Percentiles rank a stretch among this genome's conserved stretches.
These are phyloP conservation scores for Steinernema khuongi DNA, from an alignment of 1,140 invertebrate species.

Conservation along the genomic window DNA sequence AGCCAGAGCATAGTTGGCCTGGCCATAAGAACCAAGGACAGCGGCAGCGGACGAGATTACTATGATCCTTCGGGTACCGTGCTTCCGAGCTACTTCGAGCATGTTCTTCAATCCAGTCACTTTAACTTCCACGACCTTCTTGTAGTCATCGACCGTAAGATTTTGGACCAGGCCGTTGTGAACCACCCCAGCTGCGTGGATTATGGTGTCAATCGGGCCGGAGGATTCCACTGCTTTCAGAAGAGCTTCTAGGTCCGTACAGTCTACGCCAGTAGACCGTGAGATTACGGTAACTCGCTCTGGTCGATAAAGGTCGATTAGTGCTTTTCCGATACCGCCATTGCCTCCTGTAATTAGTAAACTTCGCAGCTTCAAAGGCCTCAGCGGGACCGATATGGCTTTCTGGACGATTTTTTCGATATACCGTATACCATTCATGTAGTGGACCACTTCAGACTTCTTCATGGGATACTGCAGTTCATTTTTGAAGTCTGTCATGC, in stretches of 20 bases:
- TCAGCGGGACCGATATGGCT: not conserved
- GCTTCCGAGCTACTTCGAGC: not conserved
- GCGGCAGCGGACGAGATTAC: constrained; percentile 29
- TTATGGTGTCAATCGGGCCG: constrained; percentile 4
- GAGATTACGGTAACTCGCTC: not conserved
- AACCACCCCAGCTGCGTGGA: constrained; percentile 31
- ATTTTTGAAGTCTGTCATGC: constrained; percentile 4
- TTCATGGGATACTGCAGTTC: constrained; percentile 18
- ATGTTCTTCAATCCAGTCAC: constrained; percentile 24
- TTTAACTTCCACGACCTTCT: constrained; percentile 14
- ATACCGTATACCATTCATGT: constrained; percentile 15
- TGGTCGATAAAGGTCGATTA: constrained; percentile 19
- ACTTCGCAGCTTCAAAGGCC: not conserved
- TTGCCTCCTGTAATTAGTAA: constrained; percentile 30
- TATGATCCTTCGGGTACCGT: not conserved
- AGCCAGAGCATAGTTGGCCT: constrained; percentile 35
- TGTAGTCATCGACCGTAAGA: not conserved
- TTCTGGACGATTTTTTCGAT: constrained; percentile 19
- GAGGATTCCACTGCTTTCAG: not conserved
- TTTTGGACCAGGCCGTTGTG: constrained; percentile 4
- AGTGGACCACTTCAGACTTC: constrained; percentile 22
- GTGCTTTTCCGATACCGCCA: constrained; percentile 28
- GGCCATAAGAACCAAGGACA: constrained; percentile 32
- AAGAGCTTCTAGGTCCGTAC: not conserved
- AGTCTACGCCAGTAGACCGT: constrained; percentile 13